phyloP scores from a whole-genome alignment of 2,113 vertebrate genomes.

The Bettongia penicillata region DNA sequence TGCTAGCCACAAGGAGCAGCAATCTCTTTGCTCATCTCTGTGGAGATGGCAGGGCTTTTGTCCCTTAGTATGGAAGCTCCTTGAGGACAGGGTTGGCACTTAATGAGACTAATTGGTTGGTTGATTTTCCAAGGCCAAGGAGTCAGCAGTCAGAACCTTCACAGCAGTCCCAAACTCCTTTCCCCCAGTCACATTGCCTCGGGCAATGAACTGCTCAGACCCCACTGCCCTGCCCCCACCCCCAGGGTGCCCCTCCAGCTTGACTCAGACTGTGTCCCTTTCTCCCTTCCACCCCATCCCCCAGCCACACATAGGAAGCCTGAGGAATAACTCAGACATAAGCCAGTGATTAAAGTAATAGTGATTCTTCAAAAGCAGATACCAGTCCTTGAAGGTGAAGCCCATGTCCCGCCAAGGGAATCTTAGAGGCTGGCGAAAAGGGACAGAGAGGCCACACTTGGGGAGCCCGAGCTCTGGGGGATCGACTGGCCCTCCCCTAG shows the following conservation, averaged over 20 bases:
- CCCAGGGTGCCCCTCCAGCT: too few relatives aligned
- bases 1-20: neutral
- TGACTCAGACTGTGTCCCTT: too few relatives aligned
- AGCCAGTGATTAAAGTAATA: neutral
- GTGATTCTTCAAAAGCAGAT: too few relatives aligned
- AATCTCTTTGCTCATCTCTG: neutral
- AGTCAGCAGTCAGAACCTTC: too few relatives aligned
- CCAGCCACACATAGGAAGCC: neutral
- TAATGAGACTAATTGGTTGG: too few relatives aligned
- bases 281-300: neutral
- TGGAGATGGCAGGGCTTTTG: too few relatives aligned
- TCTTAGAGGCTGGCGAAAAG: neutral
- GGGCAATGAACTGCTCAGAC: neutral
- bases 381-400: fast-evolving
- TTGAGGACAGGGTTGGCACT: neutral
- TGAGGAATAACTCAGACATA: neutral
- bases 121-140: too few relatives aligned
- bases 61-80: neutral
- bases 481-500: neutral
- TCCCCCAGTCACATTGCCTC: neutral
- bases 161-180: fast-evolving
- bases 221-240: too few relatives aligned
- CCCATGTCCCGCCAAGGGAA: neutral
- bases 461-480: too few relatives aligned
- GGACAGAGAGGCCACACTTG: neutral